These are phyloP conservation scores for Aramus guarauna DNA, from an alignment of 2,113 vertebrate genomes.

Conservation along the genomic window DNA sequence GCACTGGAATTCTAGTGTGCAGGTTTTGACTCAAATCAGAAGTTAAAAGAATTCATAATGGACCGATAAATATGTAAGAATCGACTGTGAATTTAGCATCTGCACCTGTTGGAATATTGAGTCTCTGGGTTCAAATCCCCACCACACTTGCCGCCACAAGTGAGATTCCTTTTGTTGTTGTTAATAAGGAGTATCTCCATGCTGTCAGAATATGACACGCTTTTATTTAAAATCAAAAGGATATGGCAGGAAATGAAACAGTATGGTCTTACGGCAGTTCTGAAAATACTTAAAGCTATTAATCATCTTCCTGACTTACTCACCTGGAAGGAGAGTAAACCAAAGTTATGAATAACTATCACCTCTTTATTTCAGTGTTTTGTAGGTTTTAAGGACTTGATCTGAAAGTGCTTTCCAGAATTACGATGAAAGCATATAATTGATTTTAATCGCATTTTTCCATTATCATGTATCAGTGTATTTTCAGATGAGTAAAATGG, in stretches of 20 bases:
- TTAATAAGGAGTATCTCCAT: neutral
- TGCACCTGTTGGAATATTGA: neutral
- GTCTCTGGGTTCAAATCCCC: neutral
- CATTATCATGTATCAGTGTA: neutral
- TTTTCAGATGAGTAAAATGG: neutral
- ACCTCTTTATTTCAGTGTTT: neutral
- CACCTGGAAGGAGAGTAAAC: neutral
- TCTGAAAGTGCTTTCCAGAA: neutral
- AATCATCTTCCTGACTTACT: neutral
- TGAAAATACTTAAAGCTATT: neutral
- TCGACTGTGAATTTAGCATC: neutral
- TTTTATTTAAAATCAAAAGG: neutral
- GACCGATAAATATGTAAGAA: neutral
- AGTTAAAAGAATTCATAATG: neutral
- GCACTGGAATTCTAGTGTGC: neutral
- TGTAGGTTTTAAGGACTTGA: neutral
- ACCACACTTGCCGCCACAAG: neutral
- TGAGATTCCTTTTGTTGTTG: neutral
- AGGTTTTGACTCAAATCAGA: neutral
- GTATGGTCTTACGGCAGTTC: neutral
- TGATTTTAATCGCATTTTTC: neutral
- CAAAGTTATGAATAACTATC: neutral
- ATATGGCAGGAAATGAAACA: neutral
- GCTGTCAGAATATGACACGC: neutral
- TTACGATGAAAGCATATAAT: neutral